Conservation (phyloP, 1,140 invertebrate genomes). For the Drosophila bipectinata region DNA sequence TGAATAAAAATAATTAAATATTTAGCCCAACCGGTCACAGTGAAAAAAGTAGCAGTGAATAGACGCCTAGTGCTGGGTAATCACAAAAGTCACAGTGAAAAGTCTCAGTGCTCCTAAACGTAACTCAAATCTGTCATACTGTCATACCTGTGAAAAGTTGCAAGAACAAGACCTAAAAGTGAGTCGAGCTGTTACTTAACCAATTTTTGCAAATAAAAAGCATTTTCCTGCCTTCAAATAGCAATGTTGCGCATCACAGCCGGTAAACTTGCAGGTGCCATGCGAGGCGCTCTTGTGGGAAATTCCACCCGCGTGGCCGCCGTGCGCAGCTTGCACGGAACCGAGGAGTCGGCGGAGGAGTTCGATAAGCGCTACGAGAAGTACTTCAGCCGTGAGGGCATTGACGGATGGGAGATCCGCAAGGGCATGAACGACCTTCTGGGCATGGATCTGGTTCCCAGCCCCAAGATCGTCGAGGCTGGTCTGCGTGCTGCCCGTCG, state of each 20-base stretch:
- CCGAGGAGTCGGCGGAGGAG: slow-evolving; percentile 87
- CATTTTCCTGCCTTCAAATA: slow-evolving; percentile 24
- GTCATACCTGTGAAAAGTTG: slow-evolving; percentile 44
- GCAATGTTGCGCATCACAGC: slow-evolving; percentile 85
- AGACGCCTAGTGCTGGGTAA: background rate
- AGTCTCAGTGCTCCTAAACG: background rate
- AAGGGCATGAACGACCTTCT: slow-evolving; percentile 93
- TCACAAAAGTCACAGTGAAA: background rate
- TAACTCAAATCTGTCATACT: slow-evolving; percentile 4
- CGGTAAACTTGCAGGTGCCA: slow-evolving; percentile 76
- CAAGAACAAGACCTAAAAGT: slow-evolving; percentile 64
- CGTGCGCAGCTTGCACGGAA: slow-evolving; percentile 79
- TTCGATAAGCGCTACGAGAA: slow-evolving; percentile 91
- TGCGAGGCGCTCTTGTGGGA: slow-evolving; percentile 72
- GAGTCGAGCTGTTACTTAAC: slow-evolving; percentile 75
- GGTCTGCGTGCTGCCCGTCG: slow-evolving; percentile 96
- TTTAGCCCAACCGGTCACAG: no score
- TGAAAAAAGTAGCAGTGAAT: no score
- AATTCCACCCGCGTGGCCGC: slow-evolving; percentile 54
- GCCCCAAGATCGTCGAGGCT: slow-evolving; percentile 96
- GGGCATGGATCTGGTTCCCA: slow-evolving; percentile 97
- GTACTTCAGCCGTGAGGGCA: slow-evolving; percentile 94
- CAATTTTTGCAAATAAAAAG: slow-evolving; percentile 59
- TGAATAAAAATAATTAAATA: no score
- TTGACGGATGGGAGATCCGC: slow-evolving; percentile 98